phyloP scores from a whole-genome alignment of 2,888 invertebrate species.

The Gastracanthus pulcherrimus region DNA sequence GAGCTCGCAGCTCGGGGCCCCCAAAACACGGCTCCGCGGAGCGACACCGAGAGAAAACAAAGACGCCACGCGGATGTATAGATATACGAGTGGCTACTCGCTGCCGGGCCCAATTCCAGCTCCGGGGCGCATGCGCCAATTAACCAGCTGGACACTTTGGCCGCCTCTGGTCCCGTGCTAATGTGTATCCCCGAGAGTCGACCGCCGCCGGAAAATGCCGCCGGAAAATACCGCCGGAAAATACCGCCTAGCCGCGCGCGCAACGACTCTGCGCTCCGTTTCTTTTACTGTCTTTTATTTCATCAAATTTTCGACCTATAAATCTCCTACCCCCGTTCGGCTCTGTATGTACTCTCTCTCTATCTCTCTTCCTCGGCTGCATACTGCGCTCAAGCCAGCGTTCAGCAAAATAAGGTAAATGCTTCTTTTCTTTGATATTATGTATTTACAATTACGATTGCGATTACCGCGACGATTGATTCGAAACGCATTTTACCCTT shows the following conservation, averaged over 20 bases:
- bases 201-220: neutral
- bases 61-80: slow-evolving; percentile 43
- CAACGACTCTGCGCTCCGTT: neutral
- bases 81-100: no score
- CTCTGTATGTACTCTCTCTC: no score
- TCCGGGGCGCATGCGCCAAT: slow-evolving; percentile 62
- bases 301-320: neutral
- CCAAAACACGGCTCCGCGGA: slow-evolving; percentile 9
- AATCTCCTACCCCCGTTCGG: neutral
- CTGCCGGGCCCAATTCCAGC: slow-evolving; percentile 23
- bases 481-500: neutral
- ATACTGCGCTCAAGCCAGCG: neutral
- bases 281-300: slow-evolving; percentile 1
- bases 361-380: neutral
- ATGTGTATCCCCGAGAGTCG: no score
- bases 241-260: neutral
- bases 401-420: neutral
- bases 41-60: slow-evolving; percentile 60
- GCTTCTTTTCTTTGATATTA: neutral
- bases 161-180: no score
- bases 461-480: neutral
- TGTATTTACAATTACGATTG: neutral
- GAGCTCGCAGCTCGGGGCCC: neutral
- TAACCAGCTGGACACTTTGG: no score
- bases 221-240: neutral